Conservation (phyloP, 2,888 invertebrate genomes). For the Meteorus colon region DNA sequence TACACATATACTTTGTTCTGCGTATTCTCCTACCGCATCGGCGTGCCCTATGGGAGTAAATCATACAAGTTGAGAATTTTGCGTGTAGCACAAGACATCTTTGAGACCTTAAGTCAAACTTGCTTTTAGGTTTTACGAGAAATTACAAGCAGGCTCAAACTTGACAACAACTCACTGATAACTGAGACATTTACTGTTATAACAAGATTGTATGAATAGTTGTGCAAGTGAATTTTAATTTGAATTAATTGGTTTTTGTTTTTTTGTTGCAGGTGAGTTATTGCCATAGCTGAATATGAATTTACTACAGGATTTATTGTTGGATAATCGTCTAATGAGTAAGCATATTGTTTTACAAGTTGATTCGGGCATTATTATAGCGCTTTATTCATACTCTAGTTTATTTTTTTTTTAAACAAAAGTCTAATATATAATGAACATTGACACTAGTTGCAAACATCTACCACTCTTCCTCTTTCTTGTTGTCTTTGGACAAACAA, state of each 20-base stretch:
- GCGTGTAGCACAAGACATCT: constrained; percentile 64
- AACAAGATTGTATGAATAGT: constrained; percentile 14
- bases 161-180: constrained; percentile 66
- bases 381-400: no score
- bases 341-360: not conserved
- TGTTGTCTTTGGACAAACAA: constrained; percentile 61
- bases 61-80: constrained; percentile 71
- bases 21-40: constrained; percentile 48
- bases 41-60: constrained; percentile 63
- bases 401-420: not conserved
- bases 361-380: no score
- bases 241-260: constrained; percentile 34
- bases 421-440: constrained; percentile 38
- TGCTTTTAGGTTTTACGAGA: constrained; percentile 43
- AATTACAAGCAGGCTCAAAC: constrained; percentile 53
- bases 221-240: constrained; percentile 13
- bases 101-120: constrained; percentile 58
- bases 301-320: not conserved
- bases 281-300: not conserved
- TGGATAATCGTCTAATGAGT: not conserved
- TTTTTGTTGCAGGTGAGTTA: constrained; percentile 50
- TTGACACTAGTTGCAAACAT: constrained; percentile 41
- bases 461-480: constrained; percentile 37
- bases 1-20: constrained; percentile 41
- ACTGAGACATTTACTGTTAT: constrained; percentile 49